Evolutionary conservation across 2,888 invertebrate species (phyloP), one percentile per base, ranked within the genome.

Genomic region (Druceiella hillmani): DNA sequence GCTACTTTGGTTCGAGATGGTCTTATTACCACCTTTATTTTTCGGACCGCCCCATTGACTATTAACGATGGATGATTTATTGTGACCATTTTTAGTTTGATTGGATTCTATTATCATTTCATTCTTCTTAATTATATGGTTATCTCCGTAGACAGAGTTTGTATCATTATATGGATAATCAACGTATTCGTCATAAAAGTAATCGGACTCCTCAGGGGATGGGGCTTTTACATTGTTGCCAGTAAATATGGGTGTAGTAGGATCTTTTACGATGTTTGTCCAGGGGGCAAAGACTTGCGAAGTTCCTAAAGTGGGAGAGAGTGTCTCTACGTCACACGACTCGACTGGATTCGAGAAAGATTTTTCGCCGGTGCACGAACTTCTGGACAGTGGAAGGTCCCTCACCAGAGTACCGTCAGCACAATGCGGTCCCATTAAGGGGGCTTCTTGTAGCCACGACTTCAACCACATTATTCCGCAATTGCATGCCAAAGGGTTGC

Each of bases 381-480:
- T 75, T 41, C 80, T 74, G 7, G 83, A 79, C 43, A 87, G 74
- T 29, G 83, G 76, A 54, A 83, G 75, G 46, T 83, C 80, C 49
- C 82, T 78, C n/a, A 89, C 71, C 9, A 83, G 70, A 11, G 81
- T 79, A 1, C 89, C 89, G 53, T 89, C 87, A 15, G 79, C 75
- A 56, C 89, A 90, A 54, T 79, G 77, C 3, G 89, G 89, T 3
- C 88, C 88, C 4, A 80, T 74, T 3, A 79, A 72, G 14, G 81
- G 78, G 0, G 82, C 79, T 58, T 88, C 87, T 44, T 81, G 79
- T 15, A 89, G 62, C 89, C 89, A 90, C 3, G 81, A 83, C 50
- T 87, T 79, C 2, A 91, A 63, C 91, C 91, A 91, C 36, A 87
- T 72, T 59, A 88, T 75, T 45, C 80, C 81, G 55, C 91, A 91